Evolutionary conservation across 2,888 invertebrate species (phyloP), one percentile per base, ranked within the genome.

Genomic region (Ophioninae sp.): DNA sequence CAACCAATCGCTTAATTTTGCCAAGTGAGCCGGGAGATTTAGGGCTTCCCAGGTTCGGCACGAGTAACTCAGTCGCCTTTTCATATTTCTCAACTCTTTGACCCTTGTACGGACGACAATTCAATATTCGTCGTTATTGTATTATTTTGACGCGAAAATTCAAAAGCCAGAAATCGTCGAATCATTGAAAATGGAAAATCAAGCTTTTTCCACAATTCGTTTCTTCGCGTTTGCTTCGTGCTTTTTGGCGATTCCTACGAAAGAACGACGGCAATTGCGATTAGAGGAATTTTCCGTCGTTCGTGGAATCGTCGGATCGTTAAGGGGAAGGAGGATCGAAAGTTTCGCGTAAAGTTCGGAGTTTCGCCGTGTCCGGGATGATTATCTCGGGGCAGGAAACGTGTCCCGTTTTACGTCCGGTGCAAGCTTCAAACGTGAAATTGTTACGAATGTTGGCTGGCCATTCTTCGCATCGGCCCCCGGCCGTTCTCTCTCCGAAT

Each of bases 1-100:
- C 41, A 41, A 71, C 41, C n/a, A n/a, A n/a, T n/a, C 80, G 80
- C 83, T 85, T 85, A 86, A 87, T 88, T 85, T 84, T 84, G 74
- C 85, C 74, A 10, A 84, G 86, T 85, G 85, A 84, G 75, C 74
- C 82, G 39, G 72, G 65, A 86, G 87, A 87, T 87, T 86, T 85
- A 85, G 83, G 84, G 82, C 82, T 73, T 56, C 61, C 63, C 10
- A 7, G 7, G 77, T 85, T 87, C 87, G 85, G 74, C 74, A 75
- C 81, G 73, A n/a, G n/a, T n/a, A n/a, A 37, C 73, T 72, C 30
- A 80, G 77, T 64, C 80, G 1, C 41, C 41, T 10, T 10, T 41
- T 3, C 7, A 87, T 86, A 86, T 88, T 84, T 85, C 84, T 86
- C 86, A 86, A 78, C 74, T 67, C 59, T 81, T 64, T 74, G 39